These are phyloP conservation scores for Eremobia ochroleuca DNA, from an alignment of 2,888 invertebrate species.

Conservation along the genomic window DNA sequence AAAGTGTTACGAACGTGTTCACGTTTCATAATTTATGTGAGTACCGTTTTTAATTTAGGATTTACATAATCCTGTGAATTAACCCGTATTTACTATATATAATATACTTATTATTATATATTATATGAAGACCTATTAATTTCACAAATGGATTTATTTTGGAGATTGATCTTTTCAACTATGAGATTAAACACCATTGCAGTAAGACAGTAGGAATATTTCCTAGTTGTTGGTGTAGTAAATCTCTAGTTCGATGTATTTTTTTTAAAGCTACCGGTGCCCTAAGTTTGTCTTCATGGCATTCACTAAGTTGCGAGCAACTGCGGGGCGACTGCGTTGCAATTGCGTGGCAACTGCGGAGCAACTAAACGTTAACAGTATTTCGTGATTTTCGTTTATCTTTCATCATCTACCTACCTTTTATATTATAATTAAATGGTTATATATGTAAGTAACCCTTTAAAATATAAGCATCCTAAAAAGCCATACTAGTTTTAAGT, in stretches of 20 bases:
- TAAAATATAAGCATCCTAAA: conserved; percentile 30
- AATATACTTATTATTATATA: too few relatives aligned
- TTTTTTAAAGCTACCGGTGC: not conserved
- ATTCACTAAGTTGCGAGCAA: conserved; percentile 9
- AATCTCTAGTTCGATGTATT: not conserved
- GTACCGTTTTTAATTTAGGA: not conserved
- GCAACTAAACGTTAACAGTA: conserved; percentile 5
- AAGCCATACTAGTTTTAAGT: conserved; percentile 59
- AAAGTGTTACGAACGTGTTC: too few relatives aligned
- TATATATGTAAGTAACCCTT: not conserved
- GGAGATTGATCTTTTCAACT: not conserved
- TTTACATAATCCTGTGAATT: not conserved
- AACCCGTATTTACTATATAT: not conserved
- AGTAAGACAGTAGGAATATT: not conserved
- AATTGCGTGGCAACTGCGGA: conserved; percentile 11
- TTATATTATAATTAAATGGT: conserved; percentile 3
- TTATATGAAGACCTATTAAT: not conserved
- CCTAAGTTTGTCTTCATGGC: not conserved
- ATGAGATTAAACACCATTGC: not conserved
- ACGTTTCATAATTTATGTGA: too few relatives aligned
- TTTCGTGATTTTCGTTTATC: not conserved
- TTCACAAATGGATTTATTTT: not conserved
- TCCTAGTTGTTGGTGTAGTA: not conserved
- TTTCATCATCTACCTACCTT: not conserved
- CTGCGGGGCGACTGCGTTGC: conserved; percentile 8